phyloP scores from a whole-genome alignment of 2,797 vertebrate genomes.

The Tympanoctomys barrerae region DNA sequence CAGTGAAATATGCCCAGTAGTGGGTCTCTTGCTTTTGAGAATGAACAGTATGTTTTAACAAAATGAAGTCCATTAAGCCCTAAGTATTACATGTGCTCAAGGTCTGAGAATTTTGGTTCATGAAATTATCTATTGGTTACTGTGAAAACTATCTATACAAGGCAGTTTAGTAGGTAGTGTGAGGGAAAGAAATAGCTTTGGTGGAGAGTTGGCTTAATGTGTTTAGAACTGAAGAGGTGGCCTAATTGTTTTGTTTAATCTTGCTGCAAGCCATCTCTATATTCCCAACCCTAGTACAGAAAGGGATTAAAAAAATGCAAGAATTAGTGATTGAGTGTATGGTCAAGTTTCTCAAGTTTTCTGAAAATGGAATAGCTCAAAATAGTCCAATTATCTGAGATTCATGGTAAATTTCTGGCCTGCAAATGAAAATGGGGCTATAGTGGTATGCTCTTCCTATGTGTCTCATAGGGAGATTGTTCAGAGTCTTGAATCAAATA shows the following conservation, averaged over 20 bases:
- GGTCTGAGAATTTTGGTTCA: neutral
- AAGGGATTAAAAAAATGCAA: constrained; percentile 48
- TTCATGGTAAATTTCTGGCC: constrained; percentile 54
- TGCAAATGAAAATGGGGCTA: neutral
- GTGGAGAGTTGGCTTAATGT: neutral
- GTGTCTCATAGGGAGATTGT: neutral
- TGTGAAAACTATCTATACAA: neutral
- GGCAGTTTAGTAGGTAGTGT: neutral
- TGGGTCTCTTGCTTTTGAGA: constrained; percentile 8
- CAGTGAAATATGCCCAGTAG: neutral
- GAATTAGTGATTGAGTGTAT: neutral
- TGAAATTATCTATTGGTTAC: constrained; percentile 55
- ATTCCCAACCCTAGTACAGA: neutral
- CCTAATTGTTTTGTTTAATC: neutral
- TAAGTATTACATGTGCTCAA: constrained; percentile 32
- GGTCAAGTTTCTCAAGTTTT: constrained; percentile 58
- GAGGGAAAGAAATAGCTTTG: constrained; percentile 1
- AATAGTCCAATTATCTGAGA: constrained; percentile 29
- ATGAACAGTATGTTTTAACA: constrained; percentile 45
- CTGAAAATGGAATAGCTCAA: constrained; percentile 21
- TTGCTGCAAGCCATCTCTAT: neutral
- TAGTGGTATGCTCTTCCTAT: neutral
- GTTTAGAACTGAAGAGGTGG: neutral
- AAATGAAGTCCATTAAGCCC: neutral
- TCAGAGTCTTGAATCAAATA: constrained; percentile 63